Percentiles rank a stretch among this genome's conserved stretches.
Evolutionary conservation across 1,140 invertebrate genomes (phyloP).

Genomic region (Pristionchus pacificus): DNA sequence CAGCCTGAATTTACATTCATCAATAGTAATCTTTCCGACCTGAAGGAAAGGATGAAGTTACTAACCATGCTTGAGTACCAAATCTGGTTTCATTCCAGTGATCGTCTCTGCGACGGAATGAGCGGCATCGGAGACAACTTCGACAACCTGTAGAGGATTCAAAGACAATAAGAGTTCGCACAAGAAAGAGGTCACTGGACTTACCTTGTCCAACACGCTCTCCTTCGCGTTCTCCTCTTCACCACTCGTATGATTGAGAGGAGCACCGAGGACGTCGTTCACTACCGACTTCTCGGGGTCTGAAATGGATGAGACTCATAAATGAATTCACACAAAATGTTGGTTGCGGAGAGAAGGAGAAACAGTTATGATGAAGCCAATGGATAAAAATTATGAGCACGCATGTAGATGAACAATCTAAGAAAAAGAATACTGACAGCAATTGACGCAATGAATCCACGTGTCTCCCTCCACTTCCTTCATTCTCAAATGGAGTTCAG

Average conservation of each 20-base stretch:
- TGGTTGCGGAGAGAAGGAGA: too few relatives aligned
- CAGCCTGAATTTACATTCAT: constrained; percentile 22
- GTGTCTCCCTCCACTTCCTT: constrained; percentile 18
- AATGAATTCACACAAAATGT: background rate
- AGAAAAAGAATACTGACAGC: constrained; percentile 20
- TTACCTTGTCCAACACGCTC: background rate
- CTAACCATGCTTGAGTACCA: too few relatives aligned
- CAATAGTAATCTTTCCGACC: background rate
- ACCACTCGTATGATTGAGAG: background rate
- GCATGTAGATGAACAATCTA: too few relatives aligned
- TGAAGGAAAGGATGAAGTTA: too few relatives aligned
- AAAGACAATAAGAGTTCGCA: background rate
- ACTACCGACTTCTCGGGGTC: background rate
- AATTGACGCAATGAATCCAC: constrained; percentile 31
- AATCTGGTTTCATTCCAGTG: background rate
- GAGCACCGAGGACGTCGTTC: background rate
- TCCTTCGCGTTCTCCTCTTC: background rate
- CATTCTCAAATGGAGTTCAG: constrained; percentile 11
- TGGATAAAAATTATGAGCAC: too few relatives aligned
- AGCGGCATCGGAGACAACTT: background rate
- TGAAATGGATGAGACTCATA: background rate
- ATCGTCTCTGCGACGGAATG: background rate
- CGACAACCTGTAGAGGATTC: background rate
- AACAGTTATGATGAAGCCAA: too few relatives aligned
- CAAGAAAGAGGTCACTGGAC: too few relatives aligned